Base-by-base conservation (phyloP, 2,113 vertebrate species). In the Amazona vittata region DNA sequence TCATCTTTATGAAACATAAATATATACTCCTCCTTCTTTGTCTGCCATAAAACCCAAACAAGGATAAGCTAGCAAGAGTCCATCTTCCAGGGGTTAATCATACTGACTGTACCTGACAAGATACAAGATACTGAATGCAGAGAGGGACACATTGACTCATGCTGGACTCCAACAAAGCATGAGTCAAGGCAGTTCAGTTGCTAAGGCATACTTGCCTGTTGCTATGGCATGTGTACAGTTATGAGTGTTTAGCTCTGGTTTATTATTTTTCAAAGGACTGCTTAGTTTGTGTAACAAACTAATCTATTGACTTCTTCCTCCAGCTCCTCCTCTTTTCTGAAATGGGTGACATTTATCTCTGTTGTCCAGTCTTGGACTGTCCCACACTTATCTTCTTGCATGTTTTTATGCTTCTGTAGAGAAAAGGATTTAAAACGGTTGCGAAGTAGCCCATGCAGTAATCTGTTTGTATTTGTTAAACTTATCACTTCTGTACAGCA, bases 141-240 rank as follows among this genome's bases (percentile, higher is more conserved):
- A 86, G 59, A 43, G 12, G 77, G 53, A 85, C 35, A 41, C 31
- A 41, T 35, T 83, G 68, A 95, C 63, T 41, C 52, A 41, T 11
- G 10, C 57, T 6, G 24, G 31, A 26, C 44, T 80, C 79, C 69
- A 83, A 53, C n/a, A 78, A 90, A 94, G 71, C 89, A 47, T 3
- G 10, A 89, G 47, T n/a, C 39, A 62, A 91, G 25, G 2, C 84
- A 90, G 39, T 57, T 59, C 70, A 73, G 78, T 74, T 94, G 86
- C 89, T 87, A 89, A 77, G 74, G 65, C 52, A 94, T 31, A 63
- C n/a, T 75, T 60, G 39, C 63, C 80, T 83, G 84, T 96, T 97
- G 95, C 86, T 93, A 94, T 35, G 85, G 86, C n/a, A 85, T 10
- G 60, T 24, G 73, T 39, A 44, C 19, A 53, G n/a, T 31, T 78